Evolutionary conservation across 1,140 invertebrate genomes (phyloP).

Genomic region (Platorchestia sp.): DNA sequence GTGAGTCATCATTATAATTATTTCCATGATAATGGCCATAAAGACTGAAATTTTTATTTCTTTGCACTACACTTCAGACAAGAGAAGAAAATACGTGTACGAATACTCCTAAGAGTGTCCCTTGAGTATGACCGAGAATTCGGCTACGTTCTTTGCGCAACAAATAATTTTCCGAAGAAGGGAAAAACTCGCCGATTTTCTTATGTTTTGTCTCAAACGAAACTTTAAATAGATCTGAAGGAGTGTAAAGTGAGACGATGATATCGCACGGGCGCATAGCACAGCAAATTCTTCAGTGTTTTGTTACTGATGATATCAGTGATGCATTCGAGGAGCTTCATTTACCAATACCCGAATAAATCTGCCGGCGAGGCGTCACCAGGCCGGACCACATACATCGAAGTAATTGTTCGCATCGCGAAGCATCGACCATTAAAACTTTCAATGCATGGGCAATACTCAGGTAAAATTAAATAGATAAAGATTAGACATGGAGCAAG

Average conservation of each 20-base stretch:
- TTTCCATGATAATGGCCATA: no score
- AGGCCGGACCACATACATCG: conserved; percentile 20
- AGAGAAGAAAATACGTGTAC: neutral
- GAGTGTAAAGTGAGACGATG: conserved; percentile 41
- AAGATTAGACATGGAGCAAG: conserved; percentile 21
- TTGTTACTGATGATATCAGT: conserved; percentile 40
- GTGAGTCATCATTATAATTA: no score
- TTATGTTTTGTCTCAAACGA: conserved; percentile 25
- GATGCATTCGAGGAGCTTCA: conserved; percentile 9
- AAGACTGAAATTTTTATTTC: neutral
- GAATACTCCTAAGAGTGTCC: neutral
- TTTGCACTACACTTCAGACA: neutral
- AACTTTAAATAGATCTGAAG: neutral
- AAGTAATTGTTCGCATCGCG: conserved; percentile 25
- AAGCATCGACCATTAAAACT: conserved; percentile 33
- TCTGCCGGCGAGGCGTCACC: conserved; percentile 13
- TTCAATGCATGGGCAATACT: conserved; percentile 35
- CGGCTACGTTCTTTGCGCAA: neutral
- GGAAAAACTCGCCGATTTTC: conserved; percentile 5
- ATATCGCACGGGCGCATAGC: conserved; percentile 25
- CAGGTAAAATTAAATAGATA: conserved; percentile 30
- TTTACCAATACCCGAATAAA: conserved; percentile 18
- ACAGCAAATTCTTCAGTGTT: neutral
- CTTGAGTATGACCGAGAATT: neutral
- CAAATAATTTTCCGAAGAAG: neutral